Evolutionary conservation across 92 coral and sea anemone genomes (phyloP).

Genomic region (Phenganax subtilis): DNA sequence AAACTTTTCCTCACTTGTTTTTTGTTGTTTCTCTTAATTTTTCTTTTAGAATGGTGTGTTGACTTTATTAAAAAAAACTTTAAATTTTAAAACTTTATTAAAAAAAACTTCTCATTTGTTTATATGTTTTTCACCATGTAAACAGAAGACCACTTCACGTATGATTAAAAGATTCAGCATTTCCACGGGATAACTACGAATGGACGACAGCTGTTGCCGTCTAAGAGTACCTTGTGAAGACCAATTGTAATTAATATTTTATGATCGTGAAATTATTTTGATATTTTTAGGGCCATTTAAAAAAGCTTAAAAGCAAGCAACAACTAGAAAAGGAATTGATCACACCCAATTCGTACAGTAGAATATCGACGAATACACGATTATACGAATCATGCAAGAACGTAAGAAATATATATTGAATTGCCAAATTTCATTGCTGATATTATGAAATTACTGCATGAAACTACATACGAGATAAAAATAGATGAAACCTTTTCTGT

Average conservation of each 20-base stretch:
- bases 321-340: conserved; percentile 48
- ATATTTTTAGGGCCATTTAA: conserved; percentile 60
- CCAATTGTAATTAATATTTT: background rate
- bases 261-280: background rate
- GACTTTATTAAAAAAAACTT: too few relatives aligned
- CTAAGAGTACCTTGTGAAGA: background rate
- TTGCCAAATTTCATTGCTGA: background rate
- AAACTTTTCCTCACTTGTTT: too few relatives aligned
- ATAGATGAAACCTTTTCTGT: background rate
- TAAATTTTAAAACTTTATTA: too few relatives aligned
- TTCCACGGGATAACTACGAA: too few relatives aligned
- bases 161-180: background rate
- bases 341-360: background rate
- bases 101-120: too few relatives aligned
- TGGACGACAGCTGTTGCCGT: background rate
- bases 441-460: background rate
- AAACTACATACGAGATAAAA: background rate
- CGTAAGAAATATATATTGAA: background rate
- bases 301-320: conserved; percentile 76
- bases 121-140: too few relatives aligned
- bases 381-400: conserved; percentile 5
- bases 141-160: too few relatives aligned
- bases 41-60: too few relatives aligned
- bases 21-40: too few relatives aligned
- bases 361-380: background rate